Percentiles rank a stretch among this genome's conserved stretches.
Evolutionary conservation across 2,113 vertebrate genomes (phyloP).

Genomic region (Lepidothrix coronata): DNA sequence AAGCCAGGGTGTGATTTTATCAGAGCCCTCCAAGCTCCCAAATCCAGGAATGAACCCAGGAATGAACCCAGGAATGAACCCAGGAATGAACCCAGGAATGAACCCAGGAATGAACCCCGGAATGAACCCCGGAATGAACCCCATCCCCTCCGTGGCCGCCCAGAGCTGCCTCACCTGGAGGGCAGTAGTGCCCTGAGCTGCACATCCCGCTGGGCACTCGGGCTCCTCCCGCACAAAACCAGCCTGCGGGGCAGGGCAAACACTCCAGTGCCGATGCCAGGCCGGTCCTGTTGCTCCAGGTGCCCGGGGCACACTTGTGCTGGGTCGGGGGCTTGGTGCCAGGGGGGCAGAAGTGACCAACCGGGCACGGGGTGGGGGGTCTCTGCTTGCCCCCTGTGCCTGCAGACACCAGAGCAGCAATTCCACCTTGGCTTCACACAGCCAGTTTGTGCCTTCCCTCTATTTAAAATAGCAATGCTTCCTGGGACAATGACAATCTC

Average conservation of each 20-base stretch:
- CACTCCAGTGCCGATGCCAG: conserved; percentile 75
- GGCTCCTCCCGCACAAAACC: conserved; percentile 83
- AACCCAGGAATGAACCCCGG: background rate
- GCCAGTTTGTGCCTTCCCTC: background rate
- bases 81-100: background rate
- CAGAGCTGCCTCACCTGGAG: conserved; percentile 67
- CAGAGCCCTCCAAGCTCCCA: background rate
- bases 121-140: too few relatives aligned
- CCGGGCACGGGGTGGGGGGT: conserved; percentile 78
- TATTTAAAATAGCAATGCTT: background rate
- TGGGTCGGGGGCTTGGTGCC: conserved; percentile 82
- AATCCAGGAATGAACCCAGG: background rate
- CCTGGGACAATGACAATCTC: background rate
- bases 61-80: background rate
- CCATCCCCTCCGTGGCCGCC: fast-evolving
- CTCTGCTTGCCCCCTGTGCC: conserved; percentile 83
- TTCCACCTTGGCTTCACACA: fast-evolving
- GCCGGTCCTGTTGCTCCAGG: conserved; percentile 81
- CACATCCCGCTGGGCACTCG: conserved; percentile 78
- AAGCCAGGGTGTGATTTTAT: fast-evolving
- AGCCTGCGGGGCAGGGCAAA: conserved; percentile 74
- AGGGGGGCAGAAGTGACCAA: conserved; percentile 85
- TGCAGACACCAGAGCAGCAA: background rate
- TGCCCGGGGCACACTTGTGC: conserved; percentile 85
- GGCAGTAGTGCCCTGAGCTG: conserved; percentile 86